phyloP scores from a whole-genome alignment of 1,140 invertebrate species.

The Caenorhabditis elegans region WBcel235 BX284604.4:9253001-9253500 shows the following conservation, averaged over 20 bases:
- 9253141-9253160: constrained; percentile 43
- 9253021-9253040: constrained; percentile 49
- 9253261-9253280: constrained; percentile 63
- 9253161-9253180: constrained; percentile 60
- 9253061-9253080: constrained; percentile 38
- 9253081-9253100: constrained; percentile 48
- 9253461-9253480: too few species aligned
- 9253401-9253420: too few species aligned
- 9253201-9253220: too few species aligned
- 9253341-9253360: constrained; percentile 47
- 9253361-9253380: neutral
- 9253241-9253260: constrained; percentile 61
- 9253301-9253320: constrained; percentile 44
- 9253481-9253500: too few species aligned
- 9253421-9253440: too few species aligned
- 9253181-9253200: too few species aligned
- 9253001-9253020: constrained; percentile 53
- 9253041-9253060: constrained; percentile 46
- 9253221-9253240: too few species aligned
- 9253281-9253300: constrained; percentile 63
- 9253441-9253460: too few species aligned
- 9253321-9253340: constrained; percentile 43
- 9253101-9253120: constrained; percentile 57
- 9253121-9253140: constrained; percentile 56
- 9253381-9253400: neutral